phyloP scores from a whole-genome alignment of 2,113 vertebrate species.

The Myotis yumanensis region DNA sequence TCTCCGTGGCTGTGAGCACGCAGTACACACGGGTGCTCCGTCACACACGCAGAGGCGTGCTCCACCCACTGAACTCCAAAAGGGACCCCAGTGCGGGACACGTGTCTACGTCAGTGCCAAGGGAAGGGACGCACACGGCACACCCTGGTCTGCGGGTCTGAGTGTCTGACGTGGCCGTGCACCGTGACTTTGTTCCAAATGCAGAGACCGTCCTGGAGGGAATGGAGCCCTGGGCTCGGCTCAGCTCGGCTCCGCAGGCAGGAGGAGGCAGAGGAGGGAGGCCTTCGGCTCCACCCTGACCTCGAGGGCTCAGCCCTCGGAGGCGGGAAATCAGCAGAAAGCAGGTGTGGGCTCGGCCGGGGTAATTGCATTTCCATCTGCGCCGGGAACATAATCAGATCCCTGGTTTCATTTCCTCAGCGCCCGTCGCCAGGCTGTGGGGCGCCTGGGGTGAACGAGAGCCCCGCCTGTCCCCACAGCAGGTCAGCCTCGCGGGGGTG shows the following conservation, averaged over 20 bases:
- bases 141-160: no score
- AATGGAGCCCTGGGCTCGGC: not conserved
- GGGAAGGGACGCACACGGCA: not conserved
- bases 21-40: no score
- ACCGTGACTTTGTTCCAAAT: not conserved
- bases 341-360: not conserved
- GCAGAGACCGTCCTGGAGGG: not conserved
- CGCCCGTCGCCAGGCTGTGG: not conserved
- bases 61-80: not conserved
- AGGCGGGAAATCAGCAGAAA: no score
- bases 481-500: not conserved
- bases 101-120: no score
- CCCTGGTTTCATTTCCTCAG: not conserved
- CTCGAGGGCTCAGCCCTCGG: not conserved
- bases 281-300: accelerated
- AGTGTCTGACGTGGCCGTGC: accelerated
- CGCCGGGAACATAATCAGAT: not conserved
- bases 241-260: not conserved
- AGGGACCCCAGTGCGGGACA: not conserved
- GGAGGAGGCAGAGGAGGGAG: not conserved
- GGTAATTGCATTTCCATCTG: accelerated
- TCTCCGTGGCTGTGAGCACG: not conserved
- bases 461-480: not conserved
- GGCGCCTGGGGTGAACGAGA: no score
- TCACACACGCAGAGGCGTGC: not conserved